Base-by-base conservation (phyloP, 2,888 invertebrate species). In the Scaptomyza flava region DNA sequence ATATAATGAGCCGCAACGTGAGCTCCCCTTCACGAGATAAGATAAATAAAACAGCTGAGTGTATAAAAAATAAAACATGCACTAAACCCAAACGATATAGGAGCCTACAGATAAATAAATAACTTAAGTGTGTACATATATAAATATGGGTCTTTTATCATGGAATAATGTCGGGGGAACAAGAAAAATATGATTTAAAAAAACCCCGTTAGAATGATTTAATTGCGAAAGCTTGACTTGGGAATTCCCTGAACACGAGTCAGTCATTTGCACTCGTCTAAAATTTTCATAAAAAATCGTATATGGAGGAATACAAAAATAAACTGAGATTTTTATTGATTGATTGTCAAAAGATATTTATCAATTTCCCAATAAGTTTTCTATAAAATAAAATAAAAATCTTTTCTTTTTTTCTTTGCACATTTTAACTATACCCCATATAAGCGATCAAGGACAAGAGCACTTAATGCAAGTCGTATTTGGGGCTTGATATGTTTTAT, bases 1-100 rank as follows among this genome's bases (percentile, higher is more conserved):
- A 9, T 27, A 11, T 58, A 57, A 53, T 17, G 17, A 17, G 17
- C 17, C 17, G 17, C 17, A 17, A 17, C 17, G 53, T 58, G 61
- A 50, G 57, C 60, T 61, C 34, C 63, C 20, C 7, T 14, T 6
- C 33, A 9, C 33, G 42, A 67, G 81, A 81, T 81, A 76, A 81
- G 87, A 86, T 81, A 79, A 71, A 69, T 57, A 79, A 87, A 82
- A 82, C 82, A 82, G 82, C 82, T 82, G 82, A 87, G 88, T 87
- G 71, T 67, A 88, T 52, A 69, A 62, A 64, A 36, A 2, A 34
- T 34, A 48, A 38, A 6, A 38, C 14, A 38, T 46, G 57, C 61
- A 57, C 36, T 36, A 51, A 68, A 68, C 53, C 79, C 71, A 69
- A 81, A 84, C 67, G 81, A 81, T 81, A 81, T 71, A 87, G 60